phyloP scores from a whole-genome alignment of 2,888 invertebrate genomes.

The Nyleta sp. region DNA sequence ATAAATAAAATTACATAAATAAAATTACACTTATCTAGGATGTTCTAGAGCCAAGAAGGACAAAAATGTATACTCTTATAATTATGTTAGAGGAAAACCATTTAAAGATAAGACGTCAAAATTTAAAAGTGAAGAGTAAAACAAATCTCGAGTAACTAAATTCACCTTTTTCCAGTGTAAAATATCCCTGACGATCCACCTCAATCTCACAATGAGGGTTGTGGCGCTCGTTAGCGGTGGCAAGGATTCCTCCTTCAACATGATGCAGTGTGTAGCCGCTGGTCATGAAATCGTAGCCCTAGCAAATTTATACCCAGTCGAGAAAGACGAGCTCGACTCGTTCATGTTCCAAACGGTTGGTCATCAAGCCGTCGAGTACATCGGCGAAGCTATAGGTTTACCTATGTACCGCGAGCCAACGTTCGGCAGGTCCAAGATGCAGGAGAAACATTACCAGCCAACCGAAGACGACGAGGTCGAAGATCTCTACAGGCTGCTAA shows the following conservation, averaged over 20 bases:
- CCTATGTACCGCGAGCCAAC: conserved; percentile 95
- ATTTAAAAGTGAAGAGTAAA: too few relatives aligned
- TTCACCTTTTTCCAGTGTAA: too few relatives aligned
- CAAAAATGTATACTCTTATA: too few relatives aligned
- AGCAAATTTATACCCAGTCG: conserved; percentile 96
- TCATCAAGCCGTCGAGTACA: conserved; percentile 95
- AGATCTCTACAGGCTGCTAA: conserved; percentile 94
- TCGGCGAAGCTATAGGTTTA: conserved; percentile 96
- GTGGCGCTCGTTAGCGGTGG: conserved; percentile 95
- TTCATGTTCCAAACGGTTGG: conserved; percentile 99
- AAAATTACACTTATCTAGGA: too few relatives aligned
- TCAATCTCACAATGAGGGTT: conserved; percentile 58
- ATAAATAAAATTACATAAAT: too few relatives aligned
- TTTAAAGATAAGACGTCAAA: too few relatives aligned
- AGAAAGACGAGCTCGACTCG: conserved; percentile 96
- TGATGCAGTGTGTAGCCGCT: conserved; percentile 98
- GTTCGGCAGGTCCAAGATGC: conserved; percentile 91
- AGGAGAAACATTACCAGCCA: conserved; percentile 90
- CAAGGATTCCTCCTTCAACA: conserved; percentile 99
- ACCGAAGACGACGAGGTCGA: conserved; percentile 98
- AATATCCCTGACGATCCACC: too few relatives aligned
- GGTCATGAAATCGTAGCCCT: conserved; percentile 98
- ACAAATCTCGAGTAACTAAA: too few relatives aligned
- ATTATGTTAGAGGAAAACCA: too few relatives aligned
- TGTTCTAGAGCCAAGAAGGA: too few relatives aligned